Percentiles rank a stretch among this genome's conserved stretches.
Conservation (phyloP, 2,888 invertebrate species). For the Tupiocoris notatus region DNA sequence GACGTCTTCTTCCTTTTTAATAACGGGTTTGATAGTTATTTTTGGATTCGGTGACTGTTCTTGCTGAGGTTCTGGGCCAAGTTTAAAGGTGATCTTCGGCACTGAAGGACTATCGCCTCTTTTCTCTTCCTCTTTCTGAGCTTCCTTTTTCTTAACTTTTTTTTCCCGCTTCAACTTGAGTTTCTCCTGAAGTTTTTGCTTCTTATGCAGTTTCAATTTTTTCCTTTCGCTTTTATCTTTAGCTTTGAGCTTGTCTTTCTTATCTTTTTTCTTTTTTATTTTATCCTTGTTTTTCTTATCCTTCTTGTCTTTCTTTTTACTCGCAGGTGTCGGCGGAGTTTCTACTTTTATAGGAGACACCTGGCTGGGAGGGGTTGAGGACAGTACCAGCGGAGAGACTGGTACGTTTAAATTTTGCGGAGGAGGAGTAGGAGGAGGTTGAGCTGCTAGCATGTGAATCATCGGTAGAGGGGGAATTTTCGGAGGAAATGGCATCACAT, state of each 20-base stretch:
- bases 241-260: slow-evolving; percentile 48
- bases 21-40: slow-evolving; percentile 61
- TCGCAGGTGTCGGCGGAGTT: slow-evolving; percentile 2
- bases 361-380: not conserved
- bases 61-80: slow-evolving; percentile 68
- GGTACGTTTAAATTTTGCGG: not conserved
- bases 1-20: slow-evolving; percentile 60
- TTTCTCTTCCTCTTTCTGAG: slow-evolving; percentile 52
- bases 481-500: slow-evolving; percentile 11
- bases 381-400: not conserved
- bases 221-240: slow-evolving; percentile 50
- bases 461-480: slow-evolving; percentile 12
- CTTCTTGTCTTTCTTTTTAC: slow-evolving; percentile 45
- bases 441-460: not conserved
- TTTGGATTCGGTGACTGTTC: slow-evolving; percentile 61
- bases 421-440: not conserved
- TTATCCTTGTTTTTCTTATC: slow-evolving; percentile 46
- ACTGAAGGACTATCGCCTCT: slow-evolving; percentile 54
- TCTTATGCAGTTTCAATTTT: slow-evolving; percentile 49
- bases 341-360: not conserved
- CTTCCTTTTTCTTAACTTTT: slow-evolving; percentile 48
- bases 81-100: slow-evolving; percentile 77
- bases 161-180: slow-evolving; percentile 45
- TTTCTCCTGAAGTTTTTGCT: slow-evolving; percentile 48
- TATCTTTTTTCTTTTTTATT: slow-evolving; percentile 49